Percentiles rank a stretch among this genome's conserved stretches.
phyloP scores from a whole-genome alignment of 2,797 vertebrate genomes.

The Pseudochirops corinnae region DNA sequence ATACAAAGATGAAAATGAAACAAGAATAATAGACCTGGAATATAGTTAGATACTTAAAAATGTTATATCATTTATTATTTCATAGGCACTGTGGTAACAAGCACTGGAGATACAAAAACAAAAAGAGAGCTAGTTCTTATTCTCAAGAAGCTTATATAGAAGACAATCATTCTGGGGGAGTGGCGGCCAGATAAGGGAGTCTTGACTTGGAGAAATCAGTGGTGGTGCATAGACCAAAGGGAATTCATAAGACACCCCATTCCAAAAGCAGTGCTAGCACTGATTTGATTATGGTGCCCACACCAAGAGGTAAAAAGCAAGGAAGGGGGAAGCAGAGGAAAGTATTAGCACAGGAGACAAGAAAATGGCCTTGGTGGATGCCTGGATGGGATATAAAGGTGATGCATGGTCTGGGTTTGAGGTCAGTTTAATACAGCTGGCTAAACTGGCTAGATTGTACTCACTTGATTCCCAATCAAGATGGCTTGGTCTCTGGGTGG shows the following conservation, averaged over 20 bases:
- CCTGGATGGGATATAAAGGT: neutral
- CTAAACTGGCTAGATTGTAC: neutral
- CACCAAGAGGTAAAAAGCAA: neutral
- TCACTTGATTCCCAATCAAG: neutral
- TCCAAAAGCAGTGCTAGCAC: neutral
- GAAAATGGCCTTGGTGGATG: neutral
- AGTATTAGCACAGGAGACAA: neutral
- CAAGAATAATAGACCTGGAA: neutral
- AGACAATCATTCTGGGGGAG: neutral
- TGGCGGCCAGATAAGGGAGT: neutral
- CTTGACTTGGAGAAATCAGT: neutral
- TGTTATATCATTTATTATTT: slow-evolving; percentile 26
- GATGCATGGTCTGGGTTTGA: neutral
- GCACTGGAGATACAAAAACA: neutral
- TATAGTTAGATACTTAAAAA: neutral
- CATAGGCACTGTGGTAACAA: slow-evolving; percentile 7
- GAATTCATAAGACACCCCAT: neutral
- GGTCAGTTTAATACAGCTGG: neutral
- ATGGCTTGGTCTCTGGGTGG: neutral
- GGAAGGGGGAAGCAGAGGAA: neutral
- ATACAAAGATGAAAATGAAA: neutral
- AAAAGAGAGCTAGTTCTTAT: slow-evolving; percentile 2
- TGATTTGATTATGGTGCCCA: neutral
- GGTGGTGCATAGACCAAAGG: neutral
- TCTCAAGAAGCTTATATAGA: neutral